Evolutionary conservation across 2,113 vertebrate genomes (phyloP), one percentile per base, ranked within the genome.

Genomic region (Asarcornis scutulata): DNA sequence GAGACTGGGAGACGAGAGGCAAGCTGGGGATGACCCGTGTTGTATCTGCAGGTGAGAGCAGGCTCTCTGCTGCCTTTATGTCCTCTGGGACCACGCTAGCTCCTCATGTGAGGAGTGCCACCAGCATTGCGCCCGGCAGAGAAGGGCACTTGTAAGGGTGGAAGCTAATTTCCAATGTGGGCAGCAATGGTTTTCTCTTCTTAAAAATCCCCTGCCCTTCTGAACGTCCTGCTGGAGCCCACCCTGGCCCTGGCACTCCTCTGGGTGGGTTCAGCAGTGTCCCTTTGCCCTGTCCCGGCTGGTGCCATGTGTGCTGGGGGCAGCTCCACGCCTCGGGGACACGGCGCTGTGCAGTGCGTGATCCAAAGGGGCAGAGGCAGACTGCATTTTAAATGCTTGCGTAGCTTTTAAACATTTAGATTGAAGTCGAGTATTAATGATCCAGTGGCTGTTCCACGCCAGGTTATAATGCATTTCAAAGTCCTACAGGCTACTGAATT

Each of bases 401-500:
- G 1, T 40, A 68, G 60, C 74, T 93, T 91, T 96, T 84, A 95
- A 93, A 96, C 69, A 62, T 95, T 92, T 92, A 86, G 80, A 34
- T 56, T 84, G 91, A 79, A 89, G 91, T 13, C 0, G 77, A 38
- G 74, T 48, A 36, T 69, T 96, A 93, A 96, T 73, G 80, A 96
- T 88, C 69, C 77, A 18, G 80, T 32, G 74, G 86, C 83, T 90
- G 83, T 72, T 94, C 92, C 92, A 42, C 71, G 53, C 73, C 76
- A 36, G 95, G 77, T 62, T 92, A 36, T 68, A 86, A 86, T 0
- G 32, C 73, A 68, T 97, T 94, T 96, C 95, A 88, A 81, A 94
- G 95, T 93, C 91, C 66, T 96, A 2, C 73, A 73, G 86, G 77
- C 95, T 95, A 7, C 83, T 94, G 88, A 91, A 94, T 96, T 97